Conservation (phyloP, 2,797 vertebrate genomes). For the Parambassis ranga region DNA sequence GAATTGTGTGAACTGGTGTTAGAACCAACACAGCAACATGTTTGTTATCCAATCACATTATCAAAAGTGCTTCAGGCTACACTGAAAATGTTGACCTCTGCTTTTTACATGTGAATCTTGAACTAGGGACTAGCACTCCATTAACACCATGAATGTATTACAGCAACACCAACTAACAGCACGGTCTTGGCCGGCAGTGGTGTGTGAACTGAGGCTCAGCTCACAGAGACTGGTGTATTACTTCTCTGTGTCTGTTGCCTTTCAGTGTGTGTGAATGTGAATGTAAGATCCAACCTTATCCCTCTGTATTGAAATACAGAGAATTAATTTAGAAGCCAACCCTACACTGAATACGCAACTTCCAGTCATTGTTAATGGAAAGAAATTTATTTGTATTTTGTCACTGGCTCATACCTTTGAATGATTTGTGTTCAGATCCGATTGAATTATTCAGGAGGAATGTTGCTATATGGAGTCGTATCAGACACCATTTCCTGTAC, state of each 20-base stretch:
- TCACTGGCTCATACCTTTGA: background rate
- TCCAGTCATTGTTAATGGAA: too few species aligned
- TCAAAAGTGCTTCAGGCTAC: background rate
- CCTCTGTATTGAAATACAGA: too few species aligned
- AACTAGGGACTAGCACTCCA: background rate
- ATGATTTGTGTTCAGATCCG: conserved; percentile 1
- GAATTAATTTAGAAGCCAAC: too few species aligned
- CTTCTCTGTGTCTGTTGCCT: background rate
- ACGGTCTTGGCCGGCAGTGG: background rate
- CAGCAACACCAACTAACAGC: background rate
- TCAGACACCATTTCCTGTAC: conserved; percentile 48
- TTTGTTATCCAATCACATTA: background rate
- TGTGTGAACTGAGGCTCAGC: background rate
- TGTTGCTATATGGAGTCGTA: conserved; percentile 17
- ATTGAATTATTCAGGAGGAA: conserved; percentile 42
- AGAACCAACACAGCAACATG: background rate
- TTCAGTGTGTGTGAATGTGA: too few species aligned
- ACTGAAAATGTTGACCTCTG: background rate
- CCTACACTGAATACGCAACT: too few species aligned
- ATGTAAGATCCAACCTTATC: too few species aligned
- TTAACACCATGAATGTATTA: background rate
- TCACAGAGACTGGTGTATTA: background rate
- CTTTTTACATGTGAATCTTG: background rate
- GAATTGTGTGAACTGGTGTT: background rate
- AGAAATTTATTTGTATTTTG: background rate